phyloP scores from a whole-genome alignment of 1,140 invertebrate genomes.

The Meloidogyne exigua region DNA sequence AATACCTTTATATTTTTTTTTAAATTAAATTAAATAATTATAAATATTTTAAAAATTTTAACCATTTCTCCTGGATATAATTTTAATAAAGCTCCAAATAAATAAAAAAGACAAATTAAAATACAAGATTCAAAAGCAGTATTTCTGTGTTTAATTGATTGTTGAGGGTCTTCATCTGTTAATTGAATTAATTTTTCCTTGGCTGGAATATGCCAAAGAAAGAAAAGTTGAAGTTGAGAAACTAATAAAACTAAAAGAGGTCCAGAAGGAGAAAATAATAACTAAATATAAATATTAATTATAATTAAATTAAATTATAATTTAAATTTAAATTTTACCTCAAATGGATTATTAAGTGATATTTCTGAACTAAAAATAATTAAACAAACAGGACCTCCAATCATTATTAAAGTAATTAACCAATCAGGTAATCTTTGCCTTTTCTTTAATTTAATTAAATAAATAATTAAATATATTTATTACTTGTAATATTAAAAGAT shows the following conservation, averaged over 20 bases:
- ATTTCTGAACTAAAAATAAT: not conserved
- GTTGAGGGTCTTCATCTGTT: constrained; percentile 21
- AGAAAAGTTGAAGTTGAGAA: constrained; percentile 38
- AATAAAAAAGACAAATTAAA: constrained; percentile 33
- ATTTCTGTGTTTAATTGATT: constrained; percentile 6
- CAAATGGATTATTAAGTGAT: not conserved
- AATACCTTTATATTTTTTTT: too few relatives aligned
- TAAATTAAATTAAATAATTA: too few relatives aligned
- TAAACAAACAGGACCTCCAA: constrained; percentile 3
- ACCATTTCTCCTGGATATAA: constrained; percentile 28
- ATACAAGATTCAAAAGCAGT: constrained; percentile 32
- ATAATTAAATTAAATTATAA: not conserved
- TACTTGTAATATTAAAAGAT: constrained; percentile 7
- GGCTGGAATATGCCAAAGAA: constrained; percentile 42
- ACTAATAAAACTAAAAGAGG: constrained; percentile 32
- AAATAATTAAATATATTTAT: not conserved
- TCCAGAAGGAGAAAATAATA: constrained; percentile 16
- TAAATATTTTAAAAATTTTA: not conserved
- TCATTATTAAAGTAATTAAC: constrained; percentile 8
- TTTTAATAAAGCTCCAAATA: constrained; percentile 26
- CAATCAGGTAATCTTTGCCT: constrained; percentile 12
- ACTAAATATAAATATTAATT: not conserved
- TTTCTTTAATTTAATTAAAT: not conserved
- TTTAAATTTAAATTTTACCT: constrained; percentile 1
- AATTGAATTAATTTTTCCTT: constrained; percentile 26